phyloP scores from a whole-genome alignment of 2,797 vertebrate species.

The Eospalax fontanierii region DNA sequence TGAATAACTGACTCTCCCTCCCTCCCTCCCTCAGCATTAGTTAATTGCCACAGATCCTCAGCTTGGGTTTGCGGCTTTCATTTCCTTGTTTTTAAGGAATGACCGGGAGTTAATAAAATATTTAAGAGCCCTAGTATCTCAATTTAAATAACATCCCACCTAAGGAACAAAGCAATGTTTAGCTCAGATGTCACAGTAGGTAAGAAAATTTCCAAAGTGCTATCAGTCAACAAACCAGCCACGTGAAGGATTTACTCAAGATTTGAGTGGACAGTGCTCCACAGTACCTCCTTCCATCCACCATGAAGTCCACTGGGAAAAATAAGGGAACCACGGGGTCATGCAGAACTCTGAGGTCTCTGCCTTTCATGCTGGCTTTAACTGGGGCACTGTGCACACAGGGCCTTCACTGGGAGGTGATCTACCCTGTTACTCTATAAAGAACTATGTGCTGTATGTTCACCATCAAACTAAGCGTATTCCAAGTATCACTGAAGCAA shows the following conservation, averaged over 20 bases:
- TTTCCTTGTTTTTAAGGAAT: slow-evolving; percentile 29
- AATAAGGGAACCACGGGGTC: neutral
- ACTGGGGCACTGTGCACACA: neutral
- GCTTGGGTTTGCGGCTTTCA: too few species aligned
- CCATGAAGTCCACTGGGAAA: neutral
- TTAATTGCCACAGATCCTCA: too few species aligned
- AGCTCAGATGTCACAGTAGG: neutral
- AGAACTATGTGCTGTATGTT: neutral
- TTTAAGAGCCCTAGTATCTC: slow-evolving; percentile 30
- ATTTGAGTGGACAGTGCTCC: neutral
- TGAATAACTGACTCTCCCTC: too few species aligned
- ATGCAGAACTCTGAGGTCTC: neutral
- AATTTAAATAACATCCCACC: neutral
- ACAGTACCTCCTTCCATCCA: neutral
- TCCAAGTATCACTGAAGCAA: neutral
- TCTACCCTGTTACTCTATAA: neutral
- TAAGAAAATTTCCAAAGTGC: neutral
- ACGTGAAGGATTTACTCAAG: neutral
- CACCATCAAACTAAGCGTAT: neutral
- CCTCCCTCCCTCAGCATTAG: too few species aligned
- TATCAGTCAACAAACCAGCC: neutral
- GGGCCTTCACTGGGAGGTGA: neutral
- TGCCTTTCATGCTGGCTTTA: neutral
- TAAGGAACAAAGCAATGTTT: neutral
- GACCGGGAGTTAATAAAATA: neutral